phyloP scores from a whole-genome alignment of 2,888 invertebrate species.

The Digitonthophagus gazella region DNA sequence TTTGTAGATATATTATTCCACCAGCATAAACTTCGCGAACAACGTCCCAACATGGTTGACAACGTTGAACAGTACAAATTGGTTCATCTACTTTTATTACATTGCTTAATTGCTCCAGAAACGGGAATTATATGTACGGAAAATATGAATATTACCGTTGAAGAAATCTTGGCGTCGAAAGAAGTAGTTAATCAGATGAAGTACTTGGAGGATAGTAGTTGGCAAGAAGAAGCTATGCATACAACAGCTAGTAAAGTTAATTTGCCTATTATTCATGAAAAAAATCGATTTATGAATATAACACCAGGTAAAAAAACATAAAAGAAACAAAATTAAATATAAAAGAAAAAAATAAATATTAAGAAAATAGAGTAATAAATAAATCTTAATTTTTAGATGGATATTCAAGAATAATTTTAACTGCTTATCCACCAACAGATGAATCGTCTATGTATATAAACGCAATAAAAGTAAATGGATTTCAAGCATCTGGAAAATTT shows the following conservation, averaged over 20 bases:
- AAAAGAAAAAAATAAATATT: not conserved
- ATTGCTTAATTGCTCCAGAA: conserved; percentile 46
- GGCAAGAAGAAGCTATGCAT: conserved; percentile 51
- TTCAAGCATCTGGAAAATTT: conserved; percentile 45
- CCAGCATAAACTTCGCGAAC: conserved; percentile 43
- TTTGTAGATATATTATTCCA: conserved; percentile 42
- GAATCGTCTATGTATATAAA: conserved; percentile 51
- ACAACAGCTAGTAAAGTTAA: conserved; percentile 29
- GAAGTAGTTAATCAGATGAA: conserved; percentile 43
- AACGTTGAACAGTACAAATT: conserved; percentile 52
- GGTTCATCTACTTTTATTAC: conserved; percentile 51
- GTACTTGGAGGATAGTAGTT: conserved; percentile 44
- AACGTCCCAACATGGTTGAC: conserved; percentile 49
- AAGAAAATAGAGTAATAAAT: not conserved
- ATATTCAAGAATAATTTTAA: conserved; percentile 44
- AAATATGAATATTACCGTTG: conserved; percentile 38
- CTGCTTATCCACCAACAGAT: conserved; percentile 45
- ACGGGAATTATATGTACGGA: conserved; percentile 45
- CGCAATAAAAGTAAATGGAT: conserved; percentile 50
- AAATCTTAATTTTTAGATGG: conserved; percentile 39
- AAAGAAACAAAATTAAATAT: not conserved
- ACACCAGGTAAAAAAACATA: conserved; percentile 41
- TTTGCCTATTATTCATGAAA: conserved; percentile 35
- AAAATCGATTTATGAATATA: conserved; percentile 49
- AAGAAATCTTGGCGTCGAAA: conserved; percentile 37